These are phyloP conservation scores for Tangara arthus DNA, from an alignment of 2,797 vertebrate genomes.

Conservation along the genomic window DNA sequence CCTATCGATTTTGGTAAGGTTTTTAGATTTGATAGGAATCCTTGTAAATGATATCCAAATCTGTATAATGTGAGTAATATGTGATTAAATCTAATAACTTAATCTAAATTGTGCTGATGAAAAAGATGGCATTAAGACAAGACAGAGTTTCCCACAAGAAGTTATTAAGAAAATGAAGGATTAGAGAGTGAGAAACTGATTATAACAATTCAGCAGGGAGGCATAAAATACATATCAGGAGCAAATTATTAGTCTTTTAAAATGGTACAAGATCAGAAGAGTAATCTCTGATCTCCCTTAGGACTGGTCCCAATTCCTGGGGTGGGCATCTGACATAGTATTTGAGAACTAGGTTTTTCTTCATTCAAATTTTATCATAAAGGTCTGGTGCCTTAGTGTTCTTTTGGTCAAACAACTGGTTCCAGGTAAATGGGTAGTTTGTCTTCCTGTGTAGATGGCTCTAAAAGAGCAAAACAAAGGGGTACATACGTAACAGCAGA, in stretches of 20 bases:
- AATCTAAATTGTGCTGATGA: slow-evolving; percentile 32
- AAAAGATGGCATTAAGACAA: slow-evolving; percentile 46
- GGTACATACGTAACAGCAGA: accelerated
- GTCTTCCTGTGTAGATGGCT: not conserved
- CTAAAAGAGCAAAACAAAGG: not conserved
- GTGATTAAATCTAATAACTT: slow-evolving; percentile 33
- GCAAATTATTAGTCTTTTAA: not conserved
- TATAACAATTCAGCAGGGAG: not conserved
- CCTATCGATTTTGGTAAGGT: not conserved
- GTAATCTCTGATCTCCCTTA: not conserved
- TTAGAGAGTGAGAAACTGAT: slow-evolving; percentile 2
- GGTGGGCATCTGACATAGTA: not conserved
- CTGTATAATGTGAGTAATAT: slow-evolving; percentile 3
- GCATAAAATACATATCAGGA: not conserved
- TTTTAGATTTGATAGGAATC: not conserved
- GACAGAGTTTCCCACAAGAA: not conserved
- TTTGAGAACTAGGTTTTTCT: not conserved
- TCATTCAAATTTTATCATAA: not conserved
- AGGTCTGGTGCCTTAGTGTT: not conserved
- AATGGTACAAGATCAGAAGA: not conserved
- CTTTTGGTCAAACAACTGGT: not conserved
- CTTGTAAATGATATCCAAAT: slow-evolving; percentile 5
- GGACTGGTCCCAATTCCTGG: not conserved
- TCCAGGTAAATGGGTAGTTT: not conserved
- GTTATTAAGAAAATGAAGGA: slow-evolving; percentile 36